phyloP scores from a whole-genome alignment of 1,140 invertebrate species.

The Cydia amplana region DNA sequence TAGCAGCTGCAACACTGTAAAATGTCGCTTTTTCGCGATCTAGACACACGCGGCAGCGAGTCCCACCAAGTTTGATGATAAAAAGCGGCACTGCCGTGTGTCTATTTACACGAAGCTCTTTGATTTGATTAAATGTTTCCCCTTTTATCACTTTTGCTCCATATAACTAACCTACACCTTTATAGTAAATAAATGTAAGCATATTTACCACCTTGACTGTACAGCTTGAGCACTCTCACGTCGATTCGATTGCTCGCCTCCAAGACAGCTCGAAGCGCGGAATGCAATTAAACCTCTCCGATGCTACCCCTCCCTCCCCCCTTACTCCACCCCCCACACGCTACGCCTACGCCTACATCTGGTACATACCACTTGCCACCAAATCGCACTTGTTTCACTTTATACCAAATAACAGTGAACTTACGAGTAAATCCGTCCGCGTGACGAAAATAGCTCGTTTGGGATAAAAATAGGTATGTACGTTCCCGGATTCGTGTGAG shows the following conservation, averaged over 20 bases:
- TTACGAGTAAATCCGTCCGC: conserved; percentile 14
- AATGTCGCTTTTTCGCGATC: no score
- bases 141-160: no score
- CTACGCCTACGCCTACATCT: not conserved
- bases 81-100: no score
- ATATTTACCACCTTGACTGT: not conserved
- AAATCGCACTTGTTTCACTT: conserved; percentile 16
- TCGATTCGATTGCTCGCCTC: conserved; percentile 13
- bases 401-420: conserved; percentile 7
- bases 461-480: not conserved
- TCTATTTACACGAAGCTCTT: no score
- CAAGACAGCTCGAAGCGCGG: not conserved
- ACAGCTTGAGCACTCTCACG: conserved; percentile 14
- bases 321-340: not conserved
- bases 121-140: no score
- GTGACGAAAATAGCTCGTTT: conserved; percentile 5
- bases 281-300: conserved; percentile 18
- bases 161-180: no score
- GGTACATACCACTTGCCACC: conserved; percentile 9
- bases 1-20: no score
- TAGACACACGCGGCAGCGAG: no score
- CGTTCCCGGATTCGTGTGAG: no score
- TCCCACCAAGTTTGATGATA: no score
- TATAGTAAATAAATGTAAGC: not conserved
- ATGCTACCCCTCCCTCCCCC: not conserved